Evolutionary conservation across 2,113 vertebrate species (phyloP), one percentile per base, ranked within the genome.

Genomic region (Vombatus ursinus): DNA sequence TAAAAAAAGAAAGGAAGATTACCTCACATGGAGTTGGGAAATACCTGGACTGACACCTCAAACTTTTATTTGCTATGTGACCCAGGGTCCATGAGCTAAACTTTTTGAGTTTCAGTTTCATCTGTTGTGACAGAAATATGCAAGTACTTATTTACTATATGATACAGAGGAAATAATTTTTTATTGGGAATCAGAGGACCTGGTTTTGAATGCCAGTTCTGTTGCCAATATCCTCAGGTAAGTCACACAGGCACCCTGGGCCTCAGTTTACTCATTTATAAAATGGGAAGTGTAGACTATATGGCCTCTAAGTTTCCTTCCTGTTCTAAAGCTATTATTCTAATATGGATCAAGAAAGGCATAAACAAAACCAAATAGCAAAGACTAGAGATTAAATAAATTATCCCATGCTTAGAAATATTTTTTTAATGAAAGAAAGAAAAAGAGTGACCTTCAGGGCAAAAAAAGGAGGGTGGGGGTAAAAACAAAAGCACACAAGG

Each of bases 261-360:
- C 53, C 44, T 94, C 52, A 11, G 0, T 68, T 68, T 90, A 54
- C 52, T 37, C 8, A 28, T 11, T 52, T 54, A 50, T 52, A 50
- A 97, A 94, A 51, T 91, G n/a, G 51, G 54, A 91, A 53, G 91
- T 61, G 44, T 11, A 93, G 89, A 57, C 9, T 61, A 61, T 61
- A 31, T 61, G 57, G 37, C 11, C 61, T 77, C 37, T 77, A 77
- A n/a, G 31, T 77, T 77, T 77, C 14, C 14, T 77, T 77, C 24
- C 37, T 19, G 5, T 4, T 77, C 8, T 57, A 37, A 61, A 61
- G 26, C 3, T 11, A 61, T 61, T 37, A 37, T 68, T 11, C 1
- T 68, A 68, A 37, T n/a, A 77, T n/a, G 37, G 16, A 77, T 1
- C 12, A 77, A n/a, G 14, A 77, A 77, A 77, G 61, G 31, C 61